These are phyloP conservation scores for Odontothrips loti DNA, from an alignment of 2,888 invertebrate species.

Conservation along the genomic window DNA sequence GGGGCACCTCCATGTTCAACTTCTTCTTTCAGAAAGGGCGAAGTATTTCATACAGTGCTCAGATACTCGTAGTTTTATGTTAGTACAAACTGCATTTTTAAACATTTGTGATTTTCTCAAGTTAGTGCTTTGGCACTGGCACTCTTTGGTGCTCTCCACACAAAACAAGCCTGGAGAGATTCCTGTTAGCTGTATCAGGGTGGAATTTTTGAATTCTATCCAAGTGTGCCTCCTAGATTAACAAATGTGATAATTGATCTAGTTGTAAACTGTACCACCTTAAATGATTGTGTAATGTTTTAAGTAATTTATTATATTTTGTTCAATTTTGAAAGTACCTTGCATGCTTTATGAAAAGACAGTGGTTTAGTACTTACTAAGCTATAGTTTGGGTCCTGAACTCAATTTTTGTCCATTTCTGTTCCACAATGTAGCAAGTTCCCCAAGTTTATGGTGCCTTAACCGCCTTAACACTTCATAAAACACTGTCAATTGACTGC, in stretches of 20 bases:
- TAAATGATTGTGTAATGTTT: not conserved
- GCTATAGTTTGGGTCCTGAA: too few species aligned
- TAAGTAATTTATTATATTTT: not conserved
- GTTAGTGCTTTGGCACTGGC: not conserved
- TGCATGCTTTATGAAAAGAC: not conserved
- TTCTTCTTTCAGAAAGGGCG: not conserved
- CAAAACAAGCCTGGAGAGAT: not conserved
- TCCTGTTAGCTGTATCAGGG: too few species aligned
- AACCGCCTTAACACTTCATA: not conserved
- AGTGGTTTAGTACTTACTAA: not conserved
- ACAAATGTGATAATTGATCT: constrained; percentile 23
- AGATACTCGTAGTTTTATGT: not conserved
- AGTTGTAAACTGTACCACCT: constrained; percentile 15
- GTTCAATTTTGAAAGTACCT: not conserved
- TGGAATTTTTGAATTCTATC: not conserved
- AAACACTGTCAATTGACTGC: not conserved
- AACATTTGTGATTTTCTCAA: not conserved
- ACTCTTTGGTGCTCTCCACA: not conserved
- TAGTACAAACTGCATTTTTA: not conserved
- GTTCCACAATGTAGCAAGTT: not conserved
- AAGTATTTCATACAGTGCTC: not conserved
- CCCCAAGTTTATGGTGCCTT: not conserved
- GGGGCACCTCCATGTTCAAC: not conserved
- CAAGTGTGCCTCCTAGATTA: not conserved
- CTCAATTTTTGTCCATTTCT: not conserved